Evolutionary conservation across 2,888 invertebrate genomes (phyloP).

Genomic region (Mimumesa dahlbomi): DNA sequence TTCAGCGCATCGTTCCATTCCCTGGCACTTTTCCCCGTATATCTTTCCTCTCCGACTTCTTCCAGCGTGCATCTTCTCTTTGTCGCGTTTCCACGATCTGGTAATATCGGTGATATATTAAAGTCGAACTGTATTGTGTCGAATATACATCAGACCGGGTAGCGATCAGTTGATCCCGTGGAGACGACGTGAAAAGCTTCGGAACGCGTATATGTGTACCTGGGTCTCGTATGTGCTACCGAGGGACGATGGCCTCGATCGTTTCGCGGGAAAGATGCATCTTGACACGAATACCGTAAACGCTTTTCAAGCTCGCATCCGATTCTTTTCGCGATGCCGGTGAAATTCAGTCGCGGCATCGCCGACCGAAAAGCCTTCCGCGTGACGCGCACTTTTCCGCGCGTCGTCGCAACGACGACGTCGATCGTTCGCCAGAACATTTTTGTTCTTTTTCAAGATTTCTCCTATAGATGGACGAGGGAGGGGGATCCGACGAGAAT

Average conservation of each 20-base stretch:
- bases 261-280: conserved; percentile 38
- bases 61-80: conserved; percentile 20
- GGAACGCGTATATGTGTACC: conserved; percentile 26
- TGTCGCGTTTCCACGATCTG: conserved; percentile 33
- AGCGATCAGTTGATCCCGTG: conserved; percentile 60
- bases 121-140: conserved; percentile 61
- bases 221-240: conserved; percentile 15
- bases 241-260: conserved; percentile 36
- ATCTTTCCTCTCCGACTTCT: neutral
- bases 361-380: neutral
- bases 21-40: conserved; percentile 4
- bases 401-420: too few species aligned
- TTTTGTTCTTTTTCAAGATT: too few species aligned
- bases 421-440: too few species aligned
- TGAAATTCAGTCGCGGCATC: conserved; percentile 43
- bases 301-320: conserved; percentile 42
- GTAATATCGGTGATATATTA: conserved; percentile 66
- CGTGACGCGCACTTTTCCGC: too few species aligned
- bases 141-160: conserved; percentile 25
- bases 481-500: too few species aligned
- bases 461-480: too few species aligned
- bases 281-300: conserved; percentile 47
- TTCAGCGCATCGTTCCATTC: conserved; percentile 37
- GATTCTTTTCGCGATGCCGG: conserved; percentile 28
- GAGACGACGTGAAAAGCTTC: conserved; percentile 53